Evolutionary conservation across 1,140 invertebrate genomes (phyloP).

Genomic region (Stenopsyche tienmushanensis): DNA sequence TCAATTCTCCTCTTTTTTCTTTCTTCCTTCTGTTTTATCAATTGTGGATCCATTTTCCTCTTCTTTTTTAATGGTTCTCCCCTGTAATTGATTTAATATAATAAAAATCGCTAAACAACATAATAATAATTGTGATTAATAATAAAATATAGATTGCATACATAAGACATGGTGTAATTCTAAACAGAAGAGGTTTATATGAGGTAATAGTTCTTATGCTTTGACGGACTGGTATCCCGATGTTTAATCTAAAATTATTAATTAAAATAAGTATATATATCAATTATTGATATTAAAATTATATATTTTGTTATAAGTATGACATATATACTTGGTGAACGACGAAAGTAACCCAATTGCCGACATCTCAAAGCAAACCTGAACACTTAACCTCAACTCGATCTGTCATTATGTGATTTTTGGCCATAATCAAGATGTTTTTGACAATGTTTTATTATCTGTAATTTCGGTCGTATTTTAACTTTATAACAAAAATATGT

Average conservation of each 20-base stretch:
- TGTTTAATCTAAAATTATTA: conserved; percentile 18
- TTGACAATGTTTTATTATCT: too few species aligned
- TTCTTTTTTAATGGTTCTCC: conserved; percentile 88
- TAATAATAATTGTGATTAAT: neutral
- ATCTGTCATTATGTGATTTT: neutral
- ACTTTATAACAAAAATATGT: too few species aligned
- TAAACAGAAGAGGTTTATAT: conserved; percentile 30
- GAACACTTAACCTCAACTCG: neutral
- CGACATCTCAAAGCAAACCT: conserved; percentile 9
- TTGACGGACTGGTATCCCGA: conserved; percentile 18
- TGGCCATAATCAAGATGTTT: too few species aligned
- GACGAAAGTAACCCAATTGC: conserved; percentile 26
- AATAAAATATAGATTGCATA: conserved; percentile 19
- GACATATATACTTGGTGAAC: conserved; percentile 33
- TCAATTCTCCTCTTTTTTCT: conserved; percentile 77
- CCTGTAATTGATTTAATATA: conserved; percentile 18
- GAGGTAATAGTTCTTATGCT: conserved; percentile 32
- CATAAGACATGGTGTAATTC: conserved; percentile 33
- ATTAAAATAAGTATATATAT: neutral
- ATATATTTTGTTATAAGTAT: too few species aligned
- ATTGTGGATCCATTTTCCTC: conserved; percentile 77
- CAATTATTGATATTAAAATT: conserved; percentile 1
- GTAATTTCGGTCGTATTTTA: too few species aligned
- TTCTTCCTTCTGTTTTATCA: conserved; percentile 77
- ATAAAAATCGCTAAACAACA: neutral